Base-by-base conservation (phyloP, 2,113 vertebrate genomes). In the Desmodus rotundus region DNA sequence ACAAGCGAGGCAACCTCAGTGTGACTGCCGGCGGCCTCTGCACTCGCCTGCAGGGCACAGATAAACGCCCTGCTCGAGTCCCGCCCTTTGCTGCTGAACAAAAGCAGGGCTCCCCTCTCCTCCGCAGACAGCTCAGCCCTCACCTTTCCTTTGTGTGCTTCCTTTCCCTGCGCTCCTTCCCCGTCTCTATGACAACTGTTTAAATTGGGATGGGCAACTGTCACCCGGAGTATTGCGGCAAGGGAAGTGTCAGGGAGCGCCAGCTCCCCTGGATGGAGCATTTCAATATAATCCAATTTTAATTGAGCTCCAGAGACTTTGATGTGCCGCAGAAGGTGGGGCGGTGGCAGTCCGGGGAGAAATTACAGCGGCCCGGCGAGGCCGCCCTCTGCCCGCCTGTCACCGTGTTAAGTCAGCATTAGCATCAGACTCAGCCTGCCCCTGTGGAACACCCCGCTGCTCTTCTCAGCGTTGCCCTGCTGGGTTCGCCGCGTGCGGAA, bases 281-380 rank as follows among this genome's bases (percentile, higher is more conserved):
- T 99, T 99, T 99, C 99, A 99, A 98, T 99, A 99, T 99, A 99
- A 99, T 99, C 99, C 99, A 99, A 99, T 99, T 99, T 99, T 99
- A 99, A 99, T 99, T 99, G 99, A 99, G 99, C 99, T 99, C 99
- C 98, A 99, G 99, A 99, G 99, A 99, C 99, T 99, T 99, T 99
- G 99, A 99, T 99, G 99, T 99, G 99, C 98, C 99, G 98, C 99
- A 93, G 98, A 99, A 99, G 99, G 99, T 99, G 99, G 99, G 99
- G 97, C 98, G 98, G 98, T 98, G 98, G 98, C 98, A 99, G 99
- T 99, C 99, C 99, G 98, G 99, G 98, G 99, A 99, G 99, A 99
- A 99, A 99, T 99, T 99, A 99, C 99, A 99, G 98, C 98, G 98
- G 97, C 99, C 98, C 97, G 86, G 97, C 98, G 98, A 98, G 98